These are phyloP conservation scores for Lasioglossum marginatum DNA, from an alignment of 2,888 invertebrate species.

Conservation along the genomic window DNA sequence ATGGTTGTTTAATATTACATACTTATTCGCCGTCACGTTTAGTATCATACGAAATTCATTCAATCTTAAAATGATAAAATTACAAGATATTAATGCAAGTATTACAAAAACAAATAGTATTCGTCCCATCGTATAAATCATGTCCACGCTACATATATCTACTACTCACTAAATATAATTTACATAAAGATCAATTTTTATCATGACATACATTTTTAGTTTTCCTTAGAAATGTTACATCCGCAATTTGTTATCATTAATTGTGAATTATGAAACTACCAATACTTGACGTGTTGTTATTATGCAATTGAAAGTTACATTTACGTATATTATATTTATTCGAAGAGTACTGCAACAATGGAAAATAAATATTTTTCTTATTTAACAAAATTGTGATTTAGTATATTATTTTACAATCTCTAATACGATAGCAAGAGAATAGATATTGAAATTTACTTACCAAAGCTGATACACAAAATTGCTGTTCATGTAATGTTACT, in stretches of 20 bases:
- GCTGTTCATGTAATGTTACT: constrained; percentile 42
- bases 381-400: background rate
- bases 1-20: constrained; percentile 72
- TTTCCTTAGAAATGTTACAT: constrained; percentile 26
- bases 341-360: background rate
- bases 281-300: constrained; percentile 9
- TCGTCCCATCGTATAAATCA: constrained; percentile 61
- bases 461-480: constrained; percentile 50
- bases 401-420: constrained; percentile 11
- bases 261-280: background rate
- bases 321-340: background rate
- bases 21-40: constrained; percentile 67
- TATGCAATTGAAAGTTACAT: constrained; percentile 22
- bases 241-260: constrained; percentile 19
- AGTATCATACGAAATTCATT: constrained; percentile 72
- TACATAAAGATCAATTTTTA: background rate
- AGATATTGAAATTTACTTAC: constrained; percentile 48
- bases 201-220: constrained; percentile 4
- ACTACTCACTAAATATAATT: background rate
- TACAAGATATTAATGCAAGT: constrained; percentile 50
- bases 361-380: background rate
- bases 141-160: background rate
- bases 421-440: background rate
- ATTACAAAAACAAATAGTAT: constrained; percentile 69
- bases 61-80: constrained; percentile 72